A percentile compares a stretch with the other conserved stretches of the same genome.
These are phyloP conservation scores for Burhinus bistriatus DNA, from an alignment of 2,113 vertebrate genomes.

Conservation along the genomic window DNA sequence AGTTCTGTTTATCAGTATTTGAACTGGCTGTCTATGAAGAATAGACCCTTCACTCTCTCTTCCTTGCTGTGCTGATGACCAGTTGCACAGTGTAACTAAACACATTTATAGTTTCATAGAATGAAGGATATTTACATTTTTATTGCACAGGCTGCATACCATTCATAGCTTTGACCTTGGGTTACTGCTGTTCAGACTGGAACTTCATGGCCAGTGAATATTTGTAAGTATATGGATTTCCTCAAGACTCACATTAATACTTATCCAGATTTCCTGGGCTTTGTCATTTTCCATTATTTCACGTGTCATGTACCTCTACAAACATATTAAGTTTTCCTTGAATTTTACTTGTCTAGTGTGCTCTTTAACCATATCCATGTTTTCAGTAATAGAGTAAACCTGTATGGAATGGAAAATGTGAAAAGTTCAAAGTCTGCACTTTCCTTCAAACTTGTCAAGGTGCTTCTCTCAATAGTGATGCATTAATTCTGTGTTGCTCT, in stretches of 20 bases:
- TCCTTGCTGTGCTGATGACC: not conserved
- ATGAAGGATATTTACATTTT: slow-evolving; percentile 62
- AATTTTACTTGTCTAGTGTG: not conserved
- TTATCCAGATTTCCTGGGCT: not conserved
- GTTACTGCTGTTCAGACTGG: slow-evolving; percentile 22
- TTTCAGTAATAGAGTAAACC: not conserved
- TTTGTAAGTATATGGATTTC: slow-evolving; percentile 1
- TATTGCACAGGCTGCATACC: slow-evolving; percentile 30
- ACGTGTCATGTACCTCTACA: not conserved
- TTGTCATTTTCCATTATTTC: slow-evolving; percentile 52
- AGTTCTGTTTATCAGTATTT: not conserved
- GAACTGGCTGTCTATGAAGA: not conserved
- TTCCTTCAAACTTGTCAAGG: not conserved
- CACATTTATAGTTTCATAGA: not conserved
- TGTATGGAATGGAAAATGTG: not conserved
- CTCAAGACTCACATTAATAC: not conserved
- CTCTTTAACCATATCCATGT: not conserved
- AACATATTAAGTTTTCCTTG: not conserved
- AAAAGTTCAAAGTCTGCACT: not conserved
- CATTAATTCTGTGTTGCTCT: not conserved
- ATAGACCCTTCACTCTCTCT: not conserved
- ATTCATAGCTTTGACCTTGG: slow-evolving; percentile 34
- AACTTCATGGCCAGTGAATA: slow-evolving; percentile 6
- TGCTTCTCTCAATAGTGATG: not conserved
- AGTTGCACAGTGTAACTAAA: not conserved